Base-by-base conservation (phyloP, 2,888 invertebrate species). In the Nymphalis polychloros region DNA sequence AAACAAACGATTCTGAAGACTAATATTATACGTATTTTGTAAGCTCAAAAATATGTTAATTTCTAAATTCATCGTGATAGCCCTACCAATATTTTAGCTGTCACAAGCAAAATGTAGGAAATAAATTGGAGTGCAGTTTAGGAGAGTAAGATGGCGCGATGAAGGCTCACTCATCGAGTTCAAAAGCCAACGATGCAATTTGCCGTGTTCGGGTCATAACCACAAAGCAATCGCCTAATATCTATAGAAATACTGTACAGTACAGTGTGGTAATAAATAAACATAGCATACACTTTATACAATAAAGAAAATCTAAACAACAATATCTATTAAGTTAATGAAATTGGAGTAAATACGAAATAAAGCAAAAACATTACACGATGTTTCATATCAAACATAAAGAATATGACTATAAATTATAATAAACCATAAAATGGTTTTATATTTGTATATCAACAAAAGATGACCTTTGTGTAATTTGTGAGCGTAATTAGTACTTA, bases 81-180 rank as follows among this genome's bases (percentile, higher is more conserved):
- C 53, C 35, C 46, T 46, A 16, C 60, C 62, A 49, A 69, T 69
- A 71, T 57, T 69, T 71, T 52, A 63, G 69, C 60, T 60, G 71
- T 71, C 71, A 66, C 46, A 64, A 31, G 55, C 20, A 47, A 71
- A 69, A 52, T 53, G 67, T 68, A 70, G 69, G 64, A 70, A 67
- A 68, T 68, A 59, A 69, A 53, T 67, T 48, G 66, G 61, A 64
- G 71, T 23, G 67, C 53, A 64, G 64, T 64, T 67, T 70, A 67
- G 57, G 41, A 53, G 57, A 52, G 61, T 52, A 31, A 55, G 57
- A 20, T 53, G 35, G 60, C 57, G 67, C 82, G 87, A 79, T 86
- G 86, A 90, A 89, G 90, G 88, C 90, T 90, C 88, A 89, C 88
- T 90, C 89, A 88, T 83, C 88, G 88, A 84, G 91, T 87, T 91